Evolutionary conservation across 2,888 invertebrate species (phyloP).

Genomic region (Ditula angustiorana): DNA sequence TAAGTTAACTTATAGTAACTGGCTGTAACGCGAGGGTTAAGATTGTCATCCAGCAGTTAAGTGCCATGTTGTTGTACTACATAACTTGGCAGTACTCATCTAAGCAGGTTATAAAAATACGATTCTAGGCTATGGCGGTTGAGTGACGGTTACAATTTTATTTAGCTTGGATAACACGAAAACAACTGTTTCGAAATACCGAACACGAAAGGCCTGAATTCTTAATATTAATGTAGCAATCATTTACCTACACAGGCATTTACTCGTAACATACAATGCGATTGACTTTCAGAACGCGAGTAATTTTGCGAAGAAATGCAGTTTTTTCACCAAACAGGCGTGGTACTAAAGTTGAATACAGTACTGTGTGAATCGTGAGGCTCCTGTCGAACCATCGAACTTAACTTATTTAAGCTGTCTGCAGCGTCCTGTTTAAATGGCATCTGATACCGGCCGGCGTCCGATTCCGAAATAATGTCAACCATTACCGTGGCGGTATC

Average conservation of each 20-base stretch:
- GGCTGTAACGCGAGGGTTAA: too few species aligned
- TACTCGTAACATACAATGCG: not conserved
- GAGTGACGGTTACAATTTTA: not conserved
- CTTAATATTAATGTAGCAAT: not conserved
- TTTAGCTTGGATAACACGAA: not conserved
- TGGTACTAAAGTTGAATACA: slow-evolving; percentile 59
- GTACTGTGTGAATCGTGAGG: slow-evolving; percentile 59
- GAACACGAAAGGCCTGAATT: not conserved
- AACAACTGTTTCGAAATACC: not conserved
- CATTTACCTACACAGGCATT: not conserved
- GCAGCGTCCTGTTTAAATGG: slow-evolving; percentile 51
- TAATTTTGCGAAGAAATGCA: slow-evolving; percentile 35
- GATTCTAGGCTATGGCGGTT: not conserved
- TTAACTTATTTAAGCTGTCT: slow-evolving; percentile 64
- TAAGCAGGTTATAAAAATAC: too few species aligned
- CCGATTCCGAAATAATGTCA: slow-evolving; percentile 63
- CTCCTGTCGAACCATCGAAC: slow-evolving; percentile 57
- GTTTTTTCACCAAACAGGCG: slow-evolving; percentile 55
- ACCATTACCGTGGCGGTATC: slow-evolving; percentile 59
- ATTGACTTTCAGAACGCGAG: slow-evolving; percentile 8
- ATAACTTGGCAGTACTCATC: too few species aligned
- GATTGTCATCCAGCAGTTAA: too few species aligned
- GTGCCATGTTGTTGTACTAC: too few species aligned
- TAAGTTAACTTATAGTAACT: too few species aligned
- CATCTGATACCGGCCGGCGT: slow-evolving; percentile 56